These are phyloP conservation scores for Cephus rjabovi DNA, from an alignment of 2,888 invertebrate species.

Conservation along the genomic window DNA sequence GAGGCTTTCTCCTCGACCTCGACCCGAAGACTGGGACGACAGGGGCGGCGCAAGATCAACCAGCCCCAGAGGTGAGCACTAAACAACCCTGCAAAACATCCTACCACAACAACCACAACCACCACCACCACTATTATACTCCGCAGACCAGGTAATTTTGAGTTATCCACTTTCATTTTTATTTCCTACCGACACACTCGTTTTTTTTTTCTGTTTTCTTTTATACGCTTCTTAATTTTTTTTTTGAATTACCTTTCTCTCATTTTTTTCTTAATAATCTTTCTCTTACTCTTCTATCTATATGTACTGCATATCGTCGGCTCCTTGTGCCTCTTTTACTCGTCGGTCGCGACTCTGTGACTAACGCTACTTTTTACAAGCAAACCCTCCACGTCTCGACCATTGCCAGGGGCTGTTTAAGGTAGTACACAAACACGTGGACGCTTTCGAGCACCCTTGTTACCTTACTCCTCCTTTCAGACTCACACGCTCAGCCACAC, in stretches of 20 bases:
- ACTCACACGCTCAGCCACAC: slow-evolving; percentile 20
- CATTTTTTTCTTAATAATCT: background rate
- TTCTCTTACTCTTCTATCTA: background rate
- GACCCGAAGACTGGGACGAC: slow-evolving; percentile 56
- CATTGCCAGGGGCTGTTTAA: background rate
- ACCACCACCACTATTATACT: slow-evolving; percentile 59
- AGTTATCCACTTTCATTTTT: slow-evolving; percentile 45
- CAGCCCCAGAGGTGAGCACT: slow-evolving; percentile 67
- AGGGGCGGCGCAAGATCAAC: slow-evolving; percentile 63
- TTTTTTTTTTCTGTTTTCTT: slow-evolving; percentile 23
- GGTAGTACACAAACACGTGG: background rate
- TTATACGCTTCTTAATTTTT: background rate
- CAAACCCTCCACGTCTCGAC: background rate
- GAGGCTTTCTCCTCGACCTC: slow-evolving; percentile 58
- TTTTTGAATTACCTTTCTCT: background rate
- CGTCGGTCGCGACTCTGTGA: background rate
- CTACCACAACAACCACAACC: slow-evolving; percentile 52
- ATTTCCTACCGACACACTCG: slow-evolving; percentile 24
- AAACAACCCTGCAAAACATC: slow-evolving; percentile 51
- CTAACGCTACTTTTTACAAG: slow-evolving; percentile 1
- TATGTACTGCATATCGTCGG: background rate
- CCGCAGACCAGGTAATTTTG: slow-evolving; percentile 62
- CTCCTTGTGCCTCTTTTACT: slow-evolving; percentile 7
- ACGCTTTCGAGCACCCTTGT: slow-evolving; percentile 1
- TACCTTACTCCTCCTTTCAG: slow-evolving; percentile 22